These are phyloP conservation scores for Lepidochitona cinerea DNA, from an alignment of 2,888 invertebrate genomes.

Conservation along the genomic window DNA sequence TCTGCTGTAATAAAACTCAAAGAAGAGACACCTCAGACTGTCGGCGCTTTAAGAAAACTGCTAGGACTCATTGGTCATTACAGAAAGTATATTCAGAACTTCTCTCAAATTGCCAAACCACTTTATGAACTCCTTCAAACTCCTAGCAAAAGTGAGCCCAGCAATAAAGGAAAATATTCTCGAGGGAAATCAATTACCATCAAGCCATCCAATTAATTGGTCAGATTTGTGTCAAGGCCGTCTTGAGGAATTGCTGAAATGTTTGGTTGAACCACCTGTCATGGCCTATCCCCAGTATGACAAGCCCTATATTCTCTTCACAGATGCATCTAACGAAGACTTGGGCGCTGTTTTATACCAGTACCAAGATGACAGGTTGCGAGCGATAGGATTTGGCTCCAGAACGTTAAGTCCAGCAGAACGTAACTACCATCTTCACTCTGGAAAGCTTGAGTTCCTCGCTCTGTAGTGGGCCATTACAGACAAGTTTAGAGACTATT, in stretches of 20 bases:
- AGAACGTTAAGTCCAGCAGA: conserved; percentile 13
- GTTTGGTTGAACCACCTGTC: conserved; percentile 15
- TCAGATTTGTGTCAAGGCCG: conserved; percentile 4
- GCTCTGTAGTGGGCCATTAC: conserved; percentile 24
- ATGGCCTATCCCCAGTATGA: conserved; percentile 21
- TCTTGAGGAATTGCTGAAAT: conserved; percentile 13
- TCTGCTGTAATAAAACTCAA: not conserved
- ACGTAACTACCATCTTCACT: conserved; percentile 16
- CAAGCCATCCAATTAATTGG: not conserved
- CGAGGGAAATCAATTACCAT: not conserved
- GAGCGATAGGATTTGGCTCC: conserved; percentile 21
- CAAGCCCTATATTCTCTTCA: conserved; percentile 23
- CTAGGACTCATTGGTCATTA: conserved; percentile 8
- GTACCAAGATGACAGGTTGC: conserved; percentile 5
- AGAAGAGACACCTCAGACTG: not conserved
- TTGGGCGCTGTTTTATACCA: conserved; percentile 32
- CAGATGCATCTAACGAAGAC: conserved; percentile 19
- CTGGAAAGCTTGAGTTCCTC: conserved; percentile 14
- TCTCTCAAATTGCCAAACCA: conserved; percentile 8
- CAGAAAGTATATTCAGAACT: not conserved
- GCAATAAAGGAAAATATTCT: not conserved
- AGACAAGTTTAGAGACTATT: conserved; percentile 20
- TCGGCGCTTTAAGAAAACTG: conserved; percentile 3
- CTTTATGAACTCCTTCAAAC: conserved; percentile 10
- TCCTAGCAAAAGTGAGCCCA: not conserved